phyloP scores from a whole-genome alignment of 2,113 vertebrate species.

The Grammomys surdaster region DNA sequence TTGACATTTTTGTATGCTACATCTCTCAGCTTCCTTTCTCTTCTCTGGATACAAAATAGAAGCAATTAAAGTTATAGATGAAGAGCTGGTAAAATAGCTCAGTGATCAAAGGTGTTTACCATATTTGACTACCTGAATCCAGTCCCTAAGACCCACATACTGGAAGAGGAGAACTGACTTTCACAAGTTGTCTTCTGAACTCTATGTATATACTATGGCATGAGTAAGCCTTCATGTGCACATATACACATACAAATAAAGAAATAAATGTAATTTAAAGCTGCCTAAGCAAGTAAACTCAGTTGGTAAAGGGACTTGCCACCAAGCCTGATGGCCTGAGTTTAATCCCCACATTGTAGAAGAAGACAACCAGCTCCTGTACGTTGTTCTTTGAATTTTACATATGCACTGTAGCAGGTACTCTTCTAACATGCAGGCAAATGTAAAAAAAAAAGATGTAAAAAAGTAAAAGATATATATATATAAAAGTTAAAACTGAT shows the following conservation, averaged over 20 bases:
- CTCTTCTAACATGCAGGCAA: background rate
- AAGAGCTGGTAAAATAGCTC: background rate
- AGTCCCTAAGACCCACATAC: background rate
- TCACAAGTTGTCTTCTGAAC: background rate
- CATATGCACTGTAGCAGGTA: background rate
- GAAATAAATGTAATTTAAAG: background rate
- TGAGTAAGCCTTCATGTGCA: background rate
- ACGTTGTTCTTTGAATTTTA: background rate
- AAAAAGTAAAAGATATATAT: background rate
- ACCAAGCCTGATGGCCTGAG: background rate
- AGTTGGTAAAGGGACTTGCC: background rate
- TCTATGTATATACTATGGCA: background rate
- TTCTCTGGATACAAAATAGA: background rate
- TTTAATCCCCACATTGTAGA: background rate
- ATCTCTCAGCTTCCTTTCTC: slow-evolving; percentile 42
- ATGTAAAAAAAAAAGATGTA: background rate
- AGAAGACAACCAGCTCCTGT: background rate
- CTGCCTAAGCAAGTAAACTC: background rate
- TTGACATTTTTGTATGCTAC: slow-evolving; percentile 42
- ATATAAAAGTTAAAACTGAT: slow-evolving; percentile 35
- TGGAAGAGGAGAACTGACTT: background rate
- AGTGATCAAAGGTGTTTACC: background rate
- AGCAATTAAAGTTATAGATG: slow-evolving; percentile 32
- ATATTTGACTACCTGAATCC: background rate
- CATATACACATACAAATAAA: background rate